A percentile compares a stretch with the other conserved stretches of the same genome.
Conservation (phyloP, 2,888 invertebrate species). For the Liodrosophila aerea region DNA sequence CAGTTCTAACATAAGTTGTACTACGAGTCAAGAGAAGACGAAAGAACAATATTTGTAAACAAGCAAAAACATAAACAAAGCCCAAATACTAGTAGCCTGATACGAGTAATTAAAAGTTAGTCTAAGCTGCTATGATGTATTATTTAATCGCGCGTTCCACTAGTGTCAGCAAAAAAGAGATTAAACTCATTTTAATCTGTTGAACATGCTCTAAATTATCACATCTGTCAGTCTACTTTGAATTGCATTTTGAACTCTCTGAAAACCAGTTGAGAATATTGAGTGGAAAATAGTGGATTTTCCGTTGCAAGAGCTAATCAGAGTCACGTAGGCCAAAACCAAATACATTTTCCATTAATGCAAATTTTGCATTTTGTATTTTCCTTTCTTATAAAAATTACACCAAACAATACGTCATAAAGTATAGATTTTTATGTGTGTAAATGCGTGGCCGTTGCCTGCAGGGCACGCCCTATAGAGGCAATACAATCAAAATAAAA, state of each 20-base stretch:
- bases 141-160: too few species aligned
- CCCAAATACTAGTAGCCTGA: too few species aligned
- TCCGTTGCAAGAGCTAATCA: constrained; percentile 43
- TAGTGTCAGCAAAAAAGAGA: too few species aligned
- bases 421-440: constrained; percentile 31
- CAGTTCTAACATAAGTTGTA: too few species aligned
- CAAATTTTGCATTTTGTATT: constrained; percentile 34
- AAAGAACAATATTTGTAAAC: background rate
- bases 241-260: constrained; percentile 12
- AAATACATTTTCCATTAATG: constrained; percentile 29
- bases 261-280: constrained; percentile 32
- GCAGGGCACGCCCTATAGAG: constrained; percentile 9
- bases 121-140: too few species aligned
- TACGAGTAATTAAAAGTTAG: too few species aligned
- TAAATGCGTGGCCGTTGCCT: constrained; percentile 26
- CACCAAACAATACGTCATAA: constrained; percentile 23
- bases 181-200: background rate
- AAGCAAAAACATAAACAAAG: constrained; percentile 1
- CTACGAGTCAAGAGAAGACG: too few species aligned
- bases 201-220: constrained; percentile 17
- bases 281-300: constrained; percentile 46
- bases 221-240: constrained; percentile 18
- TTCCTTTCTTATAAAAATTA: constrained; percentile 4
- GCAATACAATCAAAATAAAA: constrained; percentile 39
- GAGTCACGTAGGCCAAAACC: constrained; percentile 65